A percentile compares a stretch with the other conserved stretches of the same genome.
Evolutionary conservation across 2,888 invertebrate species (phyloP).

Genomic region (Drosophila austrosaltans): DNA sequence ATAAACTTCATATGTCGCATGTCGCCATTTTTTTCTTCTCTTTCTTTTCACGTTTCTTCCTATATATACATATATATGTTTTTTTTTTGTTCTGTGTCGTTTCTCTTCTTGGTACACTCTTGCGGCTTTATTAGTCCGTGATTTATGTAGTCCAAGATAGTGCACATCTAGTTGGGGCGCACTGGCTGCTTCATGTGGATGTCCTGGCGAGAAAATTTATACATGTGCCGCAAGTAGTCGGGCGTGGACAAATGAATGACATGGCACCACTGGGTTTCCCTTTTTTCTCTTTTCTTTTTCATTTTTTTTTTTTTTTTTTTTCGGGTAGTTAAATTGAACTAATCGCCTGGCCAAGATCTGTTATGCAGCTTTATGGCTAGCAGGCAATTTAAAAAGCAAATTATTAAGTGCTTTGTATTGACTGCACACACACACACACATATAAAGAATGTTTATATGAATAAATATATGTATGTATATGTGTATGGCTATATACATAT

Average conservation of each 20-base stretch:
- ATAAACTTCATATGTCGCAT: constrained; percentile 82
- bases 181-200: constrained; percentile 43
- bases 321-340: constrained; percentile 73
- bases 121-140: constrained; percentile 81
- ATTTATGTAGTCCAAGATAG: constrained; percentile 81
- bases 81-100: constrained; percentile 25
- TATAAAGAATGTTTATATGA: neutral
- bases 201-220: constrained; percentile 73
- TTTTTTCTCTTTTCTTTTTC: neutral
- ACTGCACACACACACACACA: constrained; percentile 47
- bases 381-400: constrained; percentile 69
- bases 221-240: constrained; percentile 74
- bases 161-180: constrained; percentile 54
- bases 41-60: constrained; percentile 52
- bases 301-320: constrained; percentile 46
- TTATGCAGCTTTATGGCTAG: constrained; percentile 71
- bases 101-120: constrained; percentile 62
- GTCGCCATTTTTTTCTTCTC: constrained; percentile 75
- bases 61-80: neutral
- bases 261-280: constrained; percentile 56
- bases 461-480: neutral
- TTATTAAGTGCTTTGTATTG: constrained; percentile 70
- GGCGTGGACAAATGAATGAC: constrained; percentile 78
- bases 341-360: constrained; percentile 69
- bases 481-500: neutral